Evolutionary conservation across 2,113 vertebrate genomes (phyloP), one percentile per base, ranked within the genome.

Genomic region (Saccopteryx leptura): DNA sequence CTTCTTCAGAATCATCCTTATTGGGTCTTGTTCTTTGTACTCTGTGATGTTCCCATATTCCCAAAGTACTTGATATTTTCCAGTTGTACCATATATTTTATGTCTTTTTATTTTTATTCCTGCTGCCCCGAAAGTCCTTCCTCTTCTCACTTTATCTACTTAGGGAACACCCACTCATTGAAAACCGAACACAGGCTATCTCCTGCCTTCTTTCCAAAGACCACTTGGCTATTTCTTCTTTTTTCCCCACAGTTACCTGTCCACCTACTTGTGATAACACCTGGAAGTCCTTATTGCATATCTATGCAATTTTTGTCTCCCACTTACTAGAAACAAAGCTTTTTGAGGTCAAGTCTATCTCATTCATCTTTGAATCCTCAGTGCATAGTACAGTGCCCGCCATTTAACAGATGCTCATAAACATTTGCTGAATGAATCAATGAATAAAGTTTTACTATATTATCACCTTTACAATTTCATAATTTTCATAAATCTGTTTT

Each of bases 71-170:
- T 52, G 28, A 21, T 9, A 81, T 75, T 97, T 96, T 63, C 23
- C 66, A 72, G 80, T 88, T 61, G 8, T 76, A n/a, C 21, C 18
- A 24, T 28, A 8, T 13, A 23, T 63, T 86, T 90, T 74, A 78
- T n/a, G 28, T 46, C 66, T 78, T 56, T 61, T 23, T 76, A 14
- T 3, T 31, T 97, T 88, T 95, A 69, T 76, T 81, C 39, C 96
- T 58, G 54, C 33, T 90, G 19, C 26, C 23, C 23, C 31, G 28
- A 85, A 90, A 88, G 50, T 4, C 15, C 91, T 82, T 82, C 9
- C 46, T 91, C 33, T 78, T 7, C 46, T 91, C 33, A 69, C 66
- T 81, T 72, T 71, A 5, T 69, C 46, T 76, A 23, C 31, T 68
- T 60, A 75, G 9, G 31, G 23, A 87, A 46, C 0, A 89, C 13